Conservation (phyloP, 2,888 invertebrate genomes). For the Orchestes rusci region DNA sequence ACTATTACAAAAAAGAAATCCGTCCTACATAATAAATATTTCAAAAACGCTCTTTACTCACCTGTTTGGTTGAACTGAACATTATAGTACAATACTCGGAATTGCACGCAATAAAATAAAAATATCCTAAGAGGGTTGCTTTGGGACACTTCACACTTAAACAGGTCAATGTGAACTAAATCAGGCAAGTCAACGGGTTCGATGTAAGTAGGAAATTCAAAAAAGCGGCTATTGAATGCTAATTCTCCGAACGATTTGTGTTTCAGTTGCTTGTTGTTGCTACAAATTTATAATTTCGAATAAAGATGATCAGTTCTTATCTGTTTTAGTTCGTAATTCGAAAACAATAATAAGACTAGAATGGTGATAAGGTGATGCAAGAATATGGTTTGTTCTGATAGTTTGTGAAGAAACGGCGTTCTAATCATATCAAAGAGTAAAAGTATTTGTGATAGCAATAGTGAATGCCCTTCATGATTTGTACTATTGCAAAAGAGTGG, state of each 20-base stretch:
- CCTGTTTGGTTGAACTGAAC: conserved; percentile 23
- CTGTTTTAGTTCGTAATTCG: conserved; percentile 9
- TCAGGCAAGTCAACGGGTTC: not conserved
- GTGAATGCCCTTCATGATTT: no score
- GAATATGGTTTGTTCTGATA: no score
- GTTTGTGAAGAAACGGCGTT: no score
- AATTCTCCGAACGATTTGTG: conserved; percentile 20
- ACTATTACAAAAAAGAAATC: no score
- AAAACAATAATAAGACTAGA: conserved; percentile 21
- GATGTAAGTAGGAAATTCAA: conserved; percentile 1
- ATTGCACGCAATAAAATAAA: no score
- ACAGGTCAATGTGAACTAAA: not conserved
- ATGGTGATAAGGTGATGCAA: conserved; percentile 20
- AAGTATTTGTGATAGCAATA: no score
- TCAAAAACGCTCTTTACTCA: no score
- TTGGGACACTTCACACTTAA: not conserved
- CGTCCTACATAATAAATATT: no score
- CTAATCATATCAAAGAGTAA: no score
- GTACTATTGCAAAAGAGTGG: no score
- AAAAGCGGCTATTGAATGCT: conserved; percentile 16
- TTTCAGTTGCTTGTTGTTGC: conserved; percentile 11
- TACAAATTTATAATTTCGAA: conserved; percentile 19
- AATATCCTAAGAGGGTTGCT: no score
- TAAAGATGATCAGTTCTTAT: conserved; percentile 15
- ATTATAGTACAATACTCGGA: conserved; percentile 10